Conservation (phyloP, 2,888 invertebrate genomes). For the Megalurothrips usitatus region DNA sequence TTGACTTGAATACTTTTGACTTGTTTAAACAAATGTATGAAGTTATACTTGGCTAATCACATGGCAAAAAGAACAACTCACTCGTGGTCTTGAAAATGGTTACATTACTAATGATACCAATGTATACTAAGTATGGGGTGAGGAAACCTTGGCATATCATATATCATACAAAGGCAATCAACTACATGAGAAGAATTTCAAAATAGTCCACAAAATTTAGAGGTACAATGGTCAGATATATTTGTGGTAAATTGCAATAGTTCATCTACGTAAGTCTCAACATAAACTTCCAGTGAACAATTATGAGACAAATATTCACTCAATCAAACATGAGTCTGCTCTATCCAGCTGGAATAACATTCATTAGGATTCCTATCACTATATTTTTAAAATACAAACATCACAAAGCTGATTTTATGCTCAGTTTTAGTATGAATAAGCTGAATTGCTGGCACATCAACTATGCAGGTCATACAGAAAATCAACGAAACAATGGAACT, state of each 20-base stretch:
- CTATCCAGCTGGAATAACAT: neutral
- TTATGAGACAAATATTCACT: neutral
- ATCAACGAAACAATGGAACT: neutral
- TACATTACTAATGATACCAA: neutral
- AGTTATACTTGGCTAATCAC: neutral
- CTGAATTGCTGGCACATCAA: slow-evolving; percentile 1
- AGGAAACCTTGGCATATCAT: neutral
- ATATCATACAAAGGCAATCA: neutral
- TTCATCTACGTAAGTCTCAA: neutral
- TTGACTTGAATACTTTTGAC: neutral
- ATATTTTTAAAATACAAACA: neutral
- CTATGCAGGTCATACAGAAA: neutral
- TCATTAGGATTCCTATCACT: neutral
- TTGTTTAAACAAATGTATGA: neutral
- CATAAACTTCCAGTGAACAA: neutral
- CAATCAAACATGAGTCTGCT: too few species aligned
- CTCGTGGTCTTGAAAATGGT: neutral
- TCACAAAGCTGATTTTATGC: neutral
- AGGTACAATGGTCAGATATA: slow-evolving; percentile 19
- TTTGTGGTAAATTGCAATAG: neutral
- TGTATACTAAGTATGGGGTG: neutral
- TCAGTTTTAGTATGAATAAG: neutral
- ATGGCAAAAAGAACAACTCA: neutral
- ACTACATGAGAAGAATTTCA: neutral
- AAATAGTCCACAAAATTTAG: neutral